Conservation (phyloP, 2,797 vertebrate species). For the Odontamblyopus rebecca region DNA sequence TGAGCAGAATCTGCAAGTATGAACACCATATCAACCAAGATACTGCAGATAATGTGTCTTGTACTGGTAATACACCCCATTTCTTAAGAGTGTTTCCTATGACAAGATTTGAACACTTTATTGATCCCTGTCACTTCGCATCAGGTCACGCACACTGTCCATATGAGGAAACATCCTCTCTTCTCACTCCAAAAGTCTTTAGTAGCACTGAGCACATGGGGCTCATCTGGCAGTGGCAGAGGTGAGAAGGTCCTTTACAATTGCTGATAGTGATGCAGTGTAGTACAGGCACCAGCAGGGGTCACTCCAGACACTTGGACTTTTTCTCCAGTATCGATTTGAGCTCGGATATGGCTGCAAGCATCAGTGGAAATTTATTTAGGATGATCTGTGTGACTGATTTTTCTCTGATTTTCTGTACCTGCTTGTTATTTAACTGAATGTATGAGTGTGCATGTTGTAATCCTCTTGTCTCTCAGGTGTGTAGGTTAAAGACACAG, state of each 20-base stretch:
- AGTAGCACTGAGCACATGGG: not conserved
- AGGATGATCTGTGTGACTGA: not conserved
- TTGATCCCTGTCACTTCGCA: no score
- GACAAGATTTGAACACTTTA: no score
- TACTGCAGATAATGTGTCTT: slow-evolving; percentile 27
- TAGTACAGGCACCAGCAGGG: slow-evolving; percentile 10
- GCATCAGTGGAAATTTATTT: slow-evolving; percentile 8
- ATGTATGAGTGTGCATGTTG: no score
- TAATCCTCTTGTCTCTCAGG: no score
- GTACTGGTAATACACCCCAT: no score
- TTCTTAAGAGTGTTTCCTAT: no score
- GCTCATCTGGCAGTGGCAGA: not conserved
- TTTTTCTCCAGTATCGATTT: slow-evolving; percentile 52
- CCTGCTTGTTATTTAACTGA: not conserved
- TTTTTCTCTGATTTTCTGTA: not conserved
- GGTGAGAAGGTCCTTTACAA: not conserved
- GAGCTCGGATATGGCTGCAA: slow-evolving; percentile 65
- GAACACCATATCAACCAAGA: not conserved
- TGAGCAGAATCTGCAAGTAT: not conserved
- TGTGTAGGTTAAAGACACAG: no score
- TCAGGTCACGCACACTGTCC: no score
- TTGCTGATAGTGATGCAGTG: not conserved
- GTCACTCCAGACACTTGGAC: slow-evolving; percentile 32
- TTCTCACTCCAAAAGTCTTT: slow-evolving; percentile 1
- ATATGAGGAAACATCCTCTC: no score